Conservation (phyloP, 2,888 invertebrate genomes). For the Pheosia gnoma region DNA sequence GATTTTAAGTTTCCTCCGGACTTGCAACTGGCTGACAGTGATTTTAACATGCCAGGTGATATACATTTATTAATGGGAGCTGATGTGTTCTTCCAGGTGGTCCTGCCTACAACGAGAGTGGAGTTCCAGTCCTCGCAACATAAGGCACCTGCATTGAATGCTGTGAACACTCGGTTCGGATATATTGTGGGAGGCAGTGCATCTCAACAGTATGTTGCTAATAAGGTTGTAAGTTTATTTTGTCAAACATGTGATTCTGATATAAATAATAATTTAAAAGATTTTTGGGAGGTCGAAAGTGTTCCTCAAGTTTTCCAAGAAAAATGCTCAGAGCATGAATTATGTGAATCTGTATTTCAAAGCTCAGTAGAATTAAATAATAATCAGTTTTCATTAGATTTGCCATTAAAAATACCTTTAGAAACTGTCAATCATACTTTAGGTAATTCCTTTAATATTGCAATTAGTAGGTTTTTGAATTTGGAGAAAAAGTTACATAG, state of each 20-base stretch:
- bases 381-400: slow-evolving; percentile 20
- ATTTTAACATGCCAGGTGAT: slow-evolving; percentile 10
- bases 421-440: slow-evolving; percentile 9
- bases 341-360: slow-evolving; percentile 18
- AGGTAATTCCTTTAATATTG: slow-evolving; percentile 28
- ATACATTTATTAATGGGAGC: slow-evolving; percentile 21
- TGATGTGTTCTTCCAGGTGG: slow-evolving; percentile 27
- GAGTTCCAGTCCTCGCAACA: background rate
- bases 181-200: background rate
- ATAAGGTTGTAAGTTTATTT: slow-evolving; percentile 3
- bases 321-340: slow-evolving; percentile 16
- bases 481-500: slow-evolving; percentile 22
- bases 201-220: background rate
- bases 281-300: slow-evolving; percentile 10
- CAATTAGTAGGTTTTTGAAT: slow-evolving; percentile 23
- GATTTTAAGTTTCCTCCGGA: slow-evolving; percentile 11
- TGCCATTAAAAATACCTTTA: slow-evolving; percentile 22
- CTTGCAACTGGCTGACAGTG: background rate
- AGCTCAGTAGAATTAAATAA: slow-evolving; percentile 14
- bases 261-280: slow-evolving; percentile 2
- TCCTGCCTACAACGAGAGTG: slow-evolving; percentile 12
- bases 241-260: slow-evolving; percentile 11
- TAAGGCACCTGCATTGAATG: background rate
- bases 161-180: background rate
- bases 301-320: slow-evolving; percentile 22